Conservation (phyloP, 2,888 invertebrate species). For the Metacarcinus magister region DNA sequence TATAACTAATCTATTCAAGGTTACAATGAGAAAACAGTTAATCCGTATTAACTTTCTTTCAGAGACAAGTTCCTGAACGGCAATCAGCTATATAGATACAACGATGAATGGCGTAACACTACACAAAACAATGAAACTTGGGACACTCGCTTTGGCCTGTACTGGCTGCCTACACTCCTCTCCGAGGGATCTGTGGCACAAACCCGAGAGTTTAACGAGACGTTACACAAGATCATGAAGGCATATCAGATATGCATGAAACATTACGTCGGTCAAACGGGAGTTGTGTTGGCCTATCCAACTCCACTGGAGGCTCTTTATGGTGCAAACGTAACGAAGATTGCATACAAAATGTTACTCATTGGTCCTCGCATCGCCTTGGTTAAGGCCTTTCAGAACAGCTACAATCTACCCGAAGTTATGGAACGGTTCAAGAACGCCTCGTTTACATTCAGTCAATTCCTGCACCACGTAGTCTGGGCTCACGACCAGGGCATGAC, state of each 20-base stretch:
- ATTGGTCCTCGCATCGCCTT: too few species aligned
- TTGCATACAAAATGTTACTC: neutral
- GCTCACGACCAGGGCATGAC: neutral
- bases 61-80: neutral
- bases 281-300: too few species aligned
- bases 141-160: neutral
- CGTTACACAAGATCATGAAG: neutral
- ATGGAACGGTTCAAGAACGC: neutral
- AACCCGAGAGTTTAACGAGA: neutral
- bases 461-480: slow-evolving; percentile 44
- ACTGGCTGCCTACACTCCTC: neutral
- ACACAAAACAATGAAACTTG: neutral
- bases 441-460: neutral
- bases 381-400: too few species aligned
- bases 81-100: neutral
- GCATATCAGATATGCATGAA: neutral
- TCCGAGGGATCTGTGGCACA: neutral
- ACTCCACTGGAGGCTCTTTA: too few species aligned
- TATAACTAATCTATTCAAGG: too few species aligned
- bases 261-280: neutral
- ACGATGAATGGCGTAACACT: neutral
- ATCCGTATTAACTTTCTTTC: too few species aligned
- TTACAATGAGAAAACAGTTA: too few species aligned
- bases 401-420: neutral
- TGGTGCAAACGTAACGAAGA: too few species aligned